Evolutionary conservation across 2,888 invertebrate species (phyloP).

Genomic region (Macrophya alboannulata): DNA sequence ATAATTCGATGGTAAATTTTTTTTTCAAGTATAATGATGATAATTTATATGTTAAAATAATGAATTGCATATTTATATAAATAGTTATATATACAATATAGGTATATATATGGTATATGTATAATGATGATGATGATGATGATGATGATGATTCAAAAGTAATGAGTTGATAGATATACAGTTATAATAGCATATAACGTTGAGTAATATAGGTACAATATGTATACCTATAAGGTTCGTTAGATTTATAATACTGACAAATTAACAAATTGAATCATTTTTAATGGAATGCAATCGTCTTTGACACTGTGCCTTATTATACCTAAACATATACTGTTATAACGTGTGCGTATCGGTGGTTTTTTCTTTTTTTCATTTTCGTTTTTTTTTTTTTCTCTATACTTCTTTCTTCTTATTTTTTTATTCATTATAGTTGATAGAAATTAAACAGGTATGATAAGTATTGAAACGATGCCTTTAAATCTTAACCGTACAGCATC

Average conservation of each 20-base stretch:
- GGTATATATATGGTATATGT: background rate
- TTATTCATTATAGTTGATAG: background rate
- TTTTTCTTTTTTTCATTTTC: background rate
- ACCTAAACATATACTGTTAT: background rate
- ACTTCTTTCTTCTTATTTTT: background rate
- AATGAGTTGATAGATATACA: slow-evolving; percentile 12
- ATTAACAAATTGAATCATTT: slow-evolving; percentile 28
- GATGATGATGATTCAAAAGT: background rate
- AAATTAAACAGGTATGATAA: background rate
- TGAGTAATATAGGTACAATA: slow-evolving; percentile 3
- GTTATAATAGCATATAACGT: background rate
- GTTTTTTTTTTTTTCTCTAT: too few species aligned
- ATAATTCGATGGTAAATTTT: background rate
- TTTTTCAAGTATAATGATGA: background rate
- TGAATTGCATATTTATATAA: background rate
- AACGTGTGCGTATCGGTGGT: background rate
- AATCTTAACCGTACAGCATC: background rate
- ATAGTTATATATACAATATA: background rate
- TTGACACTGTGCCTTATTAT: background rate
- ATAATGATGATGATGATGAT: background rate
- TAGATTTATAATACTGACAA: slow-evolving; percentile 23
- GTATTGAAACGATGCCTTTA: slow-evolving; percentile 7
- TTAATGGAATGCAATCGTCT: slow-evolving; percentile 10
- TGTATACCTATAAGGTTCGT: background rate
- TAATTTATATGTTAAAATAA: slow-evolving; percentile 4